A percentile compares a stretch with the other conserved stretches of the same genome.
Conservation (phyloP, 64 coral and sea anemone species). For the Actinia tenebrosa region DNA sequence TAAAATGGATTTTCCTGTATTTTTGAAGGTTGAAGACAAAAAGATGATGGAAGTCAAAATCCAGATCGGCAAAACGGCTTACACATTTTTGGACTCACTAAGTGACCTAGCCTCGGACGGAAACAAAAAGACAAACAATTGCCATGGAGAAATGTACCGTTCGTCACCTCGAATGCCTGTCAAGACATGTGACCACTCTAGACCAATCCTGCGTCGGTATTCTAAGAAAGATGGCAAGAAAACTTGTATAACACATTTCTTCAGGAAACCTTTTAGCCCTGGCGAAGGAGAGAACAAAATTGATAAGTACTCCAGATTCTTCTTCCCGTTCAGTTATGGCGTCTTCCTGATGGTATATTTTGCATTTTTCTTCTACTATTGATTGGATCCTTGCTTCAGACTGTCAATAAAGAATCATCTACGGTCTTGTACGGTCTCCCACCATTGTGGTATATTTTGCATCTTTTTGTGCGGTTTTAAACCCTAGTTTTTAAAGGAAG, state of each 20-base stretch:
- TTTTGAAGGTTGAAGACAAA: constrained; percentile 38
- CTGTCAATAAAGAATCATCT: too few relatives aligned
- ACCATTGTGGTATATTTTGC: too few relatives aligned
- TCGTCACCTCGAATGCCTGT: constrained; percentile 5
- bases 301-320: constrained; percentile 55
- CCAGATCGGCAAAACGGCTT: constrained; percentile 65
- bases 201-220: constrained; percentile 38
- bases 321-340: constrained; percentile 66
- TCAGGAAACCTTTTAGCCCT: constrained; percentile 45
- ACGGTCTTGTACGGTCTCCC: too few relatives aligned
- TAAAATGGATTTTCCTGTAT: not conserved
- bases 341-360: constrained; percentile 69
- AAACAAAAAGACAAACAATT: not conserved
- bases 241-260: constrained; percentile 18
- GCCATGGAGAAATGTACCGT: constrained; percentile 19
- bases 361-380: constrained; percentile 17
- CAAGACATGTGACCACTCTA: constrained; percentile 62
- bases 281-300: constrained; percentile 58
- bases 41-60: constrained; percentile 73
- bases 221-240: constrained; percentile 1
- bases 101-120: constrained; percentile 11
- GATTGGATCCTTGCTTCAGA: not conserved
- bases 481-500: too few relatives aligned
- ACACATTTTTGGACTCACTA: constrained; percentile 56
- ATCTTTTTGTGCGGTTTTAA: too few relatives aligned